Conservation (phyloP, 2,888 invertebrate genomes). For the Lepidochitona cinerea region DNA sequence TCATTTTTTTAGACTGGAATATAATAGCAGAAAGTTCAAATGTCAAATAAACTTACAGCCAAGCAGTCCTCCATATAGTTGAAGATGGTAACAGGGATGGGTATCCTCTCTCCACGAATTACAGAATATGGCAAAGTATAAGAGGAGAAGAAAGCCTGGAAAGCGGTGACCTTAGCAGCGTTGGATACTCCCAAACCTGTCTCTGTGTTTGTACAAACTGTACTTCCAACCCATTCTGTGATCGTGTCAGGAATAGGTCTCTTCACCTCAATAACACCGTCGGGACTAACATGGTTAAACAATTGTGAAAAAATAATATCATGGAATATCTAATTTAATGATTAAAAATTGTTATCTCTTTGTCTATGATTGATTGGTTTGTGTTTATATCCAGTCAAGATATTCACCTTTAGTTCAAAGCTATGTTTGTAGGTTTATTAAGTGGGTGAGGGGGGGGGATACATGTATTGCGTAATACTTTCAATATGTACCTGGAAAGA, state of each 20-base stretch:
- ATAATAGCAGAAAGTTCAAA: background rate
- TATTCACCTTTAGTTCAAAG: no score
- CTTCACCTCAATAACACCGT: conserved; percentile 6
- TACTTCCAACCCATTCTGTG: conserved; percentile 76
- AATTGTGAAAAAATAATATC: no score
- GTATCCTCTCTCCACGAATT: conserved; percentile 77
- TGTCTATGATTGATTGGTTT: no score
- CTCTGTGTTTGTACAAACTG: conserved; percentile 73
- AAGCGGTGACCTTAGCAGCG: conserved; percentile 72
- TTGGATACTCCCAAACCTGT: conserved; percentile 72
- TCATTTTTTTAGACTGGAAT: no score
- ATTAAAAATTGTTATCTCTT: no score
- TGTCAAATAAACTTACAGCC: conserved; percentile 74
- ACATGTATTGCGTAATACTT: no score
- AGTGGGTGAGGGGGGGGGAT: no score
- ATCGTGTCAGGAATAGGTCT: conserved; percentile 74
- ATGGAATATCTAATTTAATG: no score
- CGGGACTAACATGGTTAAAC: no score
- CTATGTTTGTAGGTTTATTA: no score
- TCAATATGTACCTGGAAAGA: no score
- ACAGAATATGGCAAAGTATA: conserved; percentile 78
- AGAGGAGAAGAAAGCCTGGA: conserved; percentile 82
- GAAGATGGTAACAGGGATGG: conserved; percentile 78
- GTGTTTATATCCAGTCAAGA: no score
- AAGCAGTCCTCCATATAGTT: conserved; percentile 80